These are phyloP conservation scores for Psylliodes chrysocephalus DNA, from an alignment of 2,888 invertebrate genomes.

Conservation along the genomic window DNA sequence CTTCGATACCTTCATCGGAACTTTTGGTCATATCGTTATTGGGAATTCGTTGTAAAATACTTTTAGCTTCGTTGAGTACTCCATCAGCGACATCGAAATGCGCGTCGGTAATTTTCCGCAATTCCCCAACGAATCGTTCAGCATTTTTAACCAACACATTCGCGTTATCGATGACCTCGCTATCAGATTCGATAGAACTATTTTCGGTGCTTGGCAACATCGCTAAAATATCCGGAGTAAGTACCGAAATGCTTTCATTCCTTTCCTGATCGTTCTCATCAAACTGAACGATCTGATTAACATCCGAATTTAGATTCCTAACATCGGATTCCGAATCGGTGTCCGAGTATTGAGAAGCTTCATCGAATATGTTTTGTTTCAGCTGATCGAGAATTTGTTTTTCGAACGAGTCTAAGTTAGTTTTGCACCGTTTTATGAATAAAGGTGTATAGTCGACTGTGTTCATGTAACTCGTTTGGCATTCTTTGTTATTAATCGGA, in stretches of 20 bases:
- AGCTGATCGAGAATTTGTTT: constrained; percentile 46
- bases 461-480: constrained; percentile 56
- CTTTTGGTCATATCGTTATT: constrained; percentile 9
- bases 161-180: constrained; percentile 7
- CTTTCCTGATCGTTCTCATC: constrained; percentile 39
- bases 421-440: too few relatives aligned
- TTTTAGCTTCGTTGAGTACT: constrained; percentile 24
- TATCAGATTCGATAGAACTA: constrained; percentile 16
- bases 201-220: constrained; percentile 33
- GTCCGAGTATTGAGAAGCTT: constrained; percentile 32
- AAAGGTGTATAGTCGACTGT: constrained; percentile 47
- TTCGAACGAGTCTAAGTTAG: constrained; percentile 43
- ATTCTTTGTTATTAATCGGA: constrained; percentile 46
- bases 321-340: constrained; percentile 26
- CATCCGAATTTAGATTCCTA: constrained; percentile 12
- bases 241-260: constrained; percentile 48
- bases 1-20: constrained; percentile 52
- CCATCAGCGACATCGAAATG: constrained; percentile 10
- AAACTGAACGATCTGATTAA: constrained; percentile 38
- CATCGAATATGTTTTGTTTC: constrained; percentile 45
- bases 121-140: constrained; percentile 25
- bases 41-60: constrained; percentile 4
- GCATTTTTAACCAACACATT: constrained; percentile 23
- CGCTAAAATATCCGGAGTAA: constrained; percentile 38
- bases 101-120: constrained; percentile 21